Evolutionary conservation across 92 coral and sea anemone species (phyloP).

Genomic region (Phenganax stokvisi): DNA sequence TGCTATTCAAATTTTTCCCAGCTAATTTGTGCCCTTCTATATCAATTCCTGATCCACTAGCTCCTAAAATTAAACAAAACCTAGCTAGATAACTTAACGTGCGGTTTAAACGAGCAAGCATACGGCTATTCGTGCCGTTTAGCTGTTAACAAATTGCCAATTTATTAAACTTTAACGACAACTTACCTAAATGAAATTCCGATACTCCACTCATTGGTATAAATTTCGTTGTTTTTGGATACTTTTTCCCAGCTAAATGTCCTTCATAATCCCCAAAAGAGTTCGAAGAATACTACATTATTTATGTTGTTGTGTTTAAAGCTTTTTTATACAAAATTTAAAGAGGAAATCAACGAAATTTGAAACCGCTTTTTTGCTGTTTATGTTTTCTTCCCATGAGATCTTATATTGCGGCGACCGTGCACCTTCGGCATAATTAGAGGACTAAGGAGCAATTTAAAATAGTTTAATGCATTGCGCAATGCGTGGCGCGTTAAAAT

Average conservation of each 20-base stretch:
- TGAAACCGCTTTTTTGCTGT: neutral
- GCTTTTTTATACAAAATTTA: neutral
- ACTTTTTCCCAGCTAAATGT: neutral
- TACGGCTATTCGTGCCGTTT: neutral
- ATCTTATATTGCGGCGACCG: slow-evolving; percentile 18
- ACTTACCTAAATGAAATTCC: neutral
- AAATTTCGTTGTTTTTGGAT: neutral
- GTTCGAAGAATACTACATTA: neutral
- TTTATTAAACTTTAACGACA: slow-evolving; percentile 7
- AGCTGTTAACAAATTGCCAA: neutral
- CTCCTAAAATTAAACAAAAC: slow-evolving; percentile 22
- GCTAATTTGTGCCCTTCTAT: neutral
- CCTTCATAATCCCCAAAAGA: neutral
- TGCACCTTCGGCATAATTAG: slow-evolving; percentile 23
- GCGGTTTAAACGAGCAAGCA: slow-evolving; percentile 1
- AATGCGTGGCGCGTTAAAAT: too few relatives aligned
- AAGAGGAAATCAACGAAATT: neutral
- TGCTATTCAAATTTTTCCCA: neutral
- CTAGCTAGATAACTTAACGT: neutral
- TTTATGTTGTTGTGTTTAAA: neutral
- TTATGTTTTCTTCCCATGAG: neutral
- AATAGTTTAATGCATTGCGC: too few relatives aligned
- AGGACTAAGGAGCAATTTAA: slow-evolving; percentile 3
- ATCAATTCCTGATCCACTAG: slow-evolving; percentile 9
- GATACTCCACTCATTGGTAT: neutral